These are phyloP conservation scores for Unio delphinus DNA, from an alignment of 2,888 invertebrate species.

Conservation along the genomic window DNA sequence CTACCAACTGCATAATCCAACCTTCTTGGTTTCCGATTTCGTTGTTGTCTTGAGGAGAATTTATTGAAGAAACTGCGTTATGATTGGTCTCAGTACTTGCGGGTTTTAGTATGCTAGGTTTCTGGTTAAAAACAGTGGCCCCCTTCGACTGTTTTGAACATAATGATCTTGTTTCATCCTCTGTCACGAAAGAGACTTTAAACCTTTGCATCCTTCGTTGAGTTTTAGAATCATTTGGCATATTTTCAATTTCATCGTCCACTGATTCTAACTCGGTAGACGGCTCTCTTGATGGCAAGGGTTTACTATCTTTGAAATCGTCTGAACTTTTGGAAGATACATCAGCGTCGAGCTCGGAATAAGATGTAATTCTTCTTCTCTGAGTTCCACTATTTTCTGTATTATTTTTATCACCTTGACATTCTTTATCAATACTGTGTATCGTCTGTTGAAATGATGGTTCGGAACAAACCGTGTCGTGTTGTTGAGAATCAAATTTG, in stretches of 20 bases:
- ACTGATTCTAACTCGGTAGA: too few species aligned
- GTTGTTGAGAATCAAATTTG: constrained; percentile 1
- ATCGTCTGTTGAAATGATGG: not conserved
- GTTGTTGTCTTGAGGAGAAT: too few species aligned
- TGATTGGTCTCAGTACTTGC: too few species aligned
- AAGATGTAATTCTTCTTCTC: not conserved
- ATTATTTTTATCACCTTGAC: constrained; percentile 1
- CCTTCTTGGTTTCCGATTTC: too few species aligned
- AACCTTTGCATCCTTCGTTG: constrained; percentile 3
- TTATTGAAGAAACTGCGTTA: too few species aligned
- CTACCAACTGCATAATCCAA: too few species aligned
- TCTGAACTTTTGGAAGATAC: not conserved
- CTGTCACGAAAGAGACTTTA: constrained; percentile 22
- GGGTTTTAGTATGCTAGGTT: too few species aligned
- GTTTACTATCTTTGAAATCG: not conserved
- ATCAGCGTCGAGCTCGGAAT: not conserved
- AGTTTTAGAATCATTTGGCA: constrained; percentile 3
- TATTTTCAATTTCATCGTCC: too few species aligned
- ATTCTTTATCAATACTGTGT: not conserved
- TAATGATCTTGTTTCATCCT: not conserved
- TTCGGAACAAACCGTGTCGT: not conserved
- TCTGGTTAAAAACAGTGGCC: not conserved
- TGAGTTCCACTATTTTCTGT: constrained; percentile 2
- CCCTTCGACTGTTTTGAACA: not conserved
- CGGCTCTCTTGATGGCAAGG: too few species aligned